Evolutionary conservation across 2,797 vertebrate genomes (phyloP).

Genomic region (Lateolabrax maculatus): DNA sequence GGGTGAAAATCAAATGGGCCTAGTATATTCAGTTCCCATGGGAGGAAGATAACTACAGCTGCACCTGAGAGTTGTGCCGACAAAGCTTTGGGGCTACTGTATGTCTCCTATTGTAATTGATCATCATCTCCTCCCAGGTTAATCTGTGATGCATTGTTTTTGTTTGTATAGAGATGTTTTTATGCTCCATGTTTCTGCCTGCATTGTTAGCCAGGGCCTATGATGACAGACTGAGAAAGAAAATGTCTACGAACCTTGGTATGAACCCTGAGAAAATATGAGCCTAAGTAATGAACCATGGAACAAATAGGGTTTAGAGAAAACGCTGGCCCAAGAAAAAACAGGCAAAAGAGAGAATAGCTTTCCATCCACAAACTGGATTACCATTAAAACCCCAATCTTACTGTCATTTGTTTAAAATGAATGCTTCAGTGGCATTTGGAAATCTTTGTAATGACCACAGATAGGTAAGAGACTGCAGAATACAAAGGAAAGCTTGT

Average conservation of each 20-base stretch:
- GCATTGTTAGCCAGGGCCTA: conserved; percentile 25
- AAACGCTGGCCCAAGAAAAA: not conserved
- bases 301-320: conserved; percentile 6
- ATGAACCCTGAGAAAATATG: conserved; percentile 20
- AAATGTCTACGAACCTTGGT: conserved; percentile 20
- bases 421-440: conserved; percentile 28
- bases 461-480: conserved; percentile 20
- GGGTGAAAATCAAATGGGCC: conserved; percentile 28
- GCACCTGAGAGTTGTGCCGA: conserved; percentile 49
- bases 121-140: conserved; percentile 26
- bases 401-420: conserved; percentile 28
- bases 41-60: conserved; percentile 39
- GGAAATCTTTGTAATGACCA: conserved; percentile 57
- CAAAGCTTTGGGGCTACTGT: conserved; percentile 12
- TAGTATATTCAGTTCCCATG: conserved; percentile 55
- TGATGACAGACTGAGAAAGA: conserved; percentile 28
- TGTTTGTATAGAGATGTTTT: conserved; percentile 17
- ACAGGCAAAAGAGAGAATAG: not conserved
- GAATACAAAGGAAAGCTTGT: conserved; percentile 41
- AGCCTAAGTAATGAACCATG: conserved; percentile 17
- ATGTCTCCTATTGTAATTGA: conserved; percentile 3
- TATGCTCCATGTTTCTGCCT: conserved; percentile 9
- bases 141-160: conserved; percentile 10
- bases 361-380: conserved; percentile 25
- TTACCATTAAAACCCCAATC: conserved; percentile 35